These are phyloP conservation scores for Stratiomys singularior DNA, from an alignment of 2,888 invertebrate species.

Conservation along the genomic window DNA sequence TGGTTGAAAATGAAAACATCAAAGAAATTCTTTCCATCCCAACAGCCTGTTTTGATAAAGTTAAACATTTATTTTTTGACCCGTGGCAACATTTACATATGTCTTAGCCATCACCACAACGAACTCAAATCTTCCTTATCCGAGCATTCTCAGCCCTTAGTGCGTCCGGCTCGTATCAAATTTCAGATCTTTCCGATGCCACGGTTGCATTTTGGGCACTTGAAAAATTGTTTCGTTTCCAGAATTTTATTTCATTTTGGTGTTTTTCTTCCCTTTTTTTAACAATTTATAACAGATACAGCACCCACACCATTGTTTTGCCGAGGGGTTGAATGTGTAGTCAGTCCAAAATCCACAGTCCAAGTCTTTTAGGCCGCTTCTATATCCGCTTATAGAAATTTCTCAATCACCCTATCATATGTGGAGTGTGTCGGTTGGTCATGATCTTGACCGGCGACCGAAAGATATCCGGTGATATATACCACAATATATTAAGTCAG, in stretches of 20 bases:
- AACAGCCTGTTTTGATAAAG: too few relatives aligned
- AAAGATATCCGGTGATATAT: constrained; percentile 26
- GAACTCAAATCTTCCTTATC: background rate
- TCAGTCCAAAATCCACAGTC: background rate
- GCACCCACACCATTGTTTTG: background rate
- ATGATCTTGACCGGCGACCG: constrained; percentile 18
- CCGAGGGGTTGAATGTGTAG: background rate
- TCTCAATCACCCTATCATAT: background rate
- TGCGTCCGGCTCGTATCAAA: constrained; percentile 27
- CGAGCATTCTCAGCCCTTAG: background rate
- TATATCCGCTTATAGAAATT: background rate
- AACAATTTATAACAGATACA: background rate
- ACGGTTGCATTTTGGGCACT: background rate
- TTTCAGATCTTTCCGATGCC: constrained; percentile 12
- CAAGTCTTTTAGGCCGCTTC: background rate
- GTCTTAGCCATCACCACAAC: background rate
- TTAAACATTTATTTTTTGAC: too few relatives aligned
- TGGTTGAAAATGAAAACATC: too few relatives aligned
- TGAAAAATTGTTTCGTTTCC: background rate
- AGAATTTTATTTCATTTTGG: background rate
- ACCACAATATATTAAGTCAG: too few relatives aligned
- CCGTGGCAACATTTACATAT: too few relatives aligned
- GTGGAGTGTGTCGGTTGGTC: background rate
- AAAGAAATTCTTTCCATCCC: too few relatives aligned
- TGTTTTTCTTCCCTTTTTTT: background rate